Base-by-base conservation (phyloP, 2,888 invertebrate species). In the Troides helena region DNA sequence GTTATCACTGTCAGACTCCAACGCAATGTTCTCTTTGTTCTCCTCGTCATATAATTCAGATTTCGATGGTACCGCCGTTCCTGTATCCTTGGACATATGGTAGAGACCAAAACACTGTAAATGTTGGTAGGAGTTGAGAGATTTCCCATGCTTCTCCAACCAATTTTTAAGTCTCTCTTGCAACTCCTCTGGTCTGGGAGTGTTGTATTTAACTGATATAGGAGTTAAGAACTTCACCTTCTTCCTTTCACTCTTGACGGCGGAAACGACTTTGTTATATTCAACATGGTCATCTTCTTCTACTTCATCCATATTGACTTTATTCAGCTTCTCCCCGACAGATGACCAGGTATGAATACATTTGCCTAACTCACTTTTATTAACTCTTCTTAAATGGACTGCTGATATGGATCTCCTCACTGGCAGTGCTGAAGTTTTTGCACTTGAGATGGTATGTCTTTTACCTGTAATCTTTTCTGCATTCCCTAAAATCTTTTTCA, bases 71-170 rank as follows among this genome's bases (percentile, higher is more conserved):
- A 78, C 78, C 1, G 81, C 23, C 0, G 80, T 78, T 46, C 72
- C 79, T 0, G 80, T 72, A 8, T 74, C 69, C n/a, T 75, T 80
- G 0, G 80, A 68, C 18, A 88, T 65, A 65, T 89, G 87, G 60
- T 88, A 80, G 17, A 93, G 74, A 2, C 92, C 93, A 53, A 94
- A 94, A 75, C 93, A 94, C 77, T 93, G 93, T 50, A 94, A 80
- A 77, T 94, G 94, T 18, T 92, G 92, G 75, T 88, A 94, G 0
- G 89, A 85, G 62, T 89, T 84, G 0, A 93, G 62, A 0, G 90
- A 87, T 74, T 93, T 94, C 0, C 94, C 94, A 21, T 87, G 82
- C 71, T 92, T 93, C 59, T 87, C 81, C 8, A 94, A 79, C 94
- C 94, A 94, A 0, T 86, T 82, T 64, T 90, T 89, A 21, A 94